Evolutionary conservation across 2,888 invertebrate species (phyloP).

Genomic region (Graphium colonna): DNA sequence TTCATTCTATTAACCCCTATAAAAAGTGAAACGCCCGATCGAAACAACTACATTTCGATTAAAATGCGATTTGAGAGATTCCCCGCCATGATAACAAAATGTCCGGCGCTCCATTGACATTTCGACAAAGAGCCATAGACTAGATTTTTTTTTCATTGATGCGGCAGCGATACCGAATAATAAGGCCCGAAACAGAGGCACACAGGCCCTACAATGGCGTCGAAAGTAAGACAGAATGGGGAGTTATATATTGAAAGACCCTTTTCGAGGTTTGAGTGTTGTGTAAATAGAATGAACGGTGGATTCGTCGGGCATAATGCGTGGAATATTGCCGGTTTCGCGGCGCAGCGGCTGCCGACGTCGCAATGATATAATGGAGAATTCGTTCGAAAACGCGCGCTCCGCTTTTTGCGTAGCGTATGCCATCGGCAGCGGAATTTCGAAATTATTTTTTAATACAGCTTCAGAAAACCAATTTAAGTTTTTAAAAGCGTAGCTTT

Average conservation of each 20-base stretch:
- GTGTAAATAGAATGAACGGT: constrained; percentile 70
- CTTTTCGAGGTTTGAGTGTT: constrained; percentile 72
- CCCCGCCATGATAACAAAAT: constrained; percentile 58
- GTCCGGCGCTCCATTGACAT: constrained; percentile 58
- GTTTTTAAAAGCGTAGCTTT: no score
- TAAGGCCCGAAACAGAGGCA: constrained; percentile 54
- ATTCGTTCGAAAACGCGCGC: constrained; percentile 22
- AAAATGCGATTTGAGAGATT: constrained; percentile 47
- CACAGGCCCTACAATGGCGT: constrained; percentile 52
- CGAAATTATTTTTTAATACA: neutral
- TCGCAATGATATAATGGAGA: constrained; percentile 46
- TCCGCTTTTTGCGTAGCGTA: constrained; percentile 9
- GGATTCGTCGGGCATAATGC: constrained; percentile 60
- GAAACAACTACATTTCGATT: constrained; percentile 59
- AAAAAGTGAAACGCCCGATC: constrained; percentile 33
- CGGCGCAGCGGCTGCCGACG: constrained; percentile 35
- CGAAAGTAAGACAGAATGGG: constrained; percentile 67
- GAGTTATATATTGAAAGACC: constrained; percentile 78
- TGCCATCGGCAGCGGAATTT: constrained; percentile 4
- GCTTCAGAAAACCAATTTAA: no score
- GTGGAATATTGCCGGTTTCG: constrained; percentile 58
- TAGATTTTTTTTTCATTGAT: constrained; percentile 38
- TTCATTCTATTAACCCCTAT: constrained; percentile 40
- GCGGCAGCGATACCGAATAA: constrained; percentile 50
- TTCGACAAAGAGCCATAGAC: constrained; percentile 42